These are phyloP conservation scores for Pinctada fucata DNA, from an alignment of 2,888 invertebrate species.

Conservation along the genomic window DNA sequence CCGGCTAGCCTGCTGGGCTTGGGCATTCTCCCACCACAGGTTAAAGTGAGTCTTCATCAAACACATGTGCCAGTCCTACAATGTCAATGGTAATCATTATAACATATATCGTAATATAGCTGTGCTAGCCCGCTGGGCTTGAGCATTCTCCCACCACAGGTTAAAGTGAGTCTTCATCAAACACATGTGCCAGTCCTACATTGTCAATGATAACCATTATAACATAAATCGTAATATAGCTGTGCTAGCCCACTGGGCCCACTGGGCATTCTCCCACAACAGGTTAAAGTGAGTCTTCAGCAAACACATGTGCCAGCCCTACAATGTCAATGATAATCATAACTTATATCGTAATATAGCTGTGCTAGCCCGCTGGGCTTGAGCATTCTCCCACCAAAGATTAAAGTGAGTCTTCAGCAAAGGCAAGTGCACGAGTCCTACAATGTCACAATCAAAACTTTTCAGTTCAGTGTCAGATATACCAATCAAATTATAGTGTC, in stretches of 20 bases:
- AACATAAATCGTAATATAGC: too few species aligned
- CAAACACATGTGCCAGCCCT: constrained; percentile 56
- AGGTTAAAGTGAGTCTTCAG: constrained; percentile 53
- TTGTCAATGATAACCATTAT: too few species aligned
- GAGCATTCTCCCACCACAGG: constrained; percentile 54
- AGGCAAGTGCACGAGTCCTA: constrained; percentile 56
- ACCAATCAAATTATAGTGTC: too few species aligned
- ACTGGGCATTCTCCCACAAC: constrained; percentile 55
- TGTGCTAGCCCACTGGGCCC: too few species aligned
- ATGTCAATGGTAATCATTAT: constrained; percentile 21
- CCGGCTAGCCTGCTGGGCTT: constrained; percentile 47
- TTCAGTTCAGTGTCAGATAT: too few species aligned
- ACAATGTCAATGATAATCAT: constrained; percentile 21
- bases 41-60: constrained; percentile 55
- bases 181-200: constrained; percentile 55
- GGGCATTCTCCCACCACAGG: constrained; percentile 54
- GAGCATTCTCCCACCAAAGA: constrained; percentile 54
- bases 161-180: constrained; percentile 55
- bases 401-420: constrained; percentile 55
- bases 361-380: too few species aligned
- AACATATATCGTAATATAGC: too few species aligned
- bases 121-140: too few species aligned
- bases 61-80: constrained; percentile 55
- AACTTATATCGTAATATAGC: too few species aligned
- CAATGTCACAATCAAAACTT: too few species aligned